Evolutionary conservation across 2,113 vertebrate genomes (phyloP).

Genomic region (Pontoporia blainvillei): DNA sequence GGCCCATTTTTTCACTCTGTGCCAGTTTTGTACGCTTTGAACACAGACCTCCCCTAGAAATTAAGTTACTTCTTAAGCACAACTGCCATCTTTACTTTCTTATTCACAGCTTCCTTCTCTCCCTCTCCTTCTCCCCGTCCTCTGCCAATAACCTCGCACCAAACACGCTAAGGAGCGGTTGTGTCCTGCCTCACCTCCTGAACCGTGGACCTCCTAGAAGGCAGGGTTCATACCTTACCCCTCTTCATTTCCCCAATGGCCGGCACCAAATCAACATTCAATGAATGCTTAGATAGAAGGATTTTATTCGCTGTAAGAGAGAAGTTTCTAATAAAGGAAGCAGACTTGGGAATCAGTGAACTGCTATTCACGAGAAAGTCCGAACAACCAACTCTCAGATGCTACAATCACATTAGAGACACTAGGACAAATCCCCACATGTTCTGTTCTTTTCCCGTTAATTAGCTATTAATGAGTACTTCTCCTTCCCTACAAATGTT

Average conservation of each 20-base stretch:
- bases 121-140: neutral
- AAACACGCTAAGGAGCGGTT: no score
- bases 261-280: neutral
- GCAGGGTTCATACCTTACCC: neutral
- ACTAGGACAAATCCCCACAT: neutral
- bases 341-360: neutral
- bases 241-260: neutral
- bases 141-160: neutral
- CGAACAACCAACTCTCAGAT: neutral
- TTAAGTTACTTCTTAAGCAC: neutral
- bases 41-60: constrained; percentile 19
- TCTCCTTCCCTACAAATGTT: neutral
- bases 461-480: neutral
- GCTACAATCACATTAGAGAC: neutral
- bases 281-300: no score
- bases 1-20: neutral
- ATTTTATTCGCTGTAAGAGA: neutral
- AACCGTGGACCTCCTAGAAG: neutral
- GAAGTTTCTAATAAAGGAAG: neutral
- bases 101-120: neutral
- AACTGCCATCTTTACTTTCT: neutral
- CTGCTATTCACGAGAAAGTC: neutral
- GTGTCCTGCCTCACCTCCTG: neutral
- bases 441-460: neutral
- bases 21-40: neutral